Base-by-base conservation (phyloP, 1,140 invertebrate species). In the Aphaenogaster floridana region DNA sequence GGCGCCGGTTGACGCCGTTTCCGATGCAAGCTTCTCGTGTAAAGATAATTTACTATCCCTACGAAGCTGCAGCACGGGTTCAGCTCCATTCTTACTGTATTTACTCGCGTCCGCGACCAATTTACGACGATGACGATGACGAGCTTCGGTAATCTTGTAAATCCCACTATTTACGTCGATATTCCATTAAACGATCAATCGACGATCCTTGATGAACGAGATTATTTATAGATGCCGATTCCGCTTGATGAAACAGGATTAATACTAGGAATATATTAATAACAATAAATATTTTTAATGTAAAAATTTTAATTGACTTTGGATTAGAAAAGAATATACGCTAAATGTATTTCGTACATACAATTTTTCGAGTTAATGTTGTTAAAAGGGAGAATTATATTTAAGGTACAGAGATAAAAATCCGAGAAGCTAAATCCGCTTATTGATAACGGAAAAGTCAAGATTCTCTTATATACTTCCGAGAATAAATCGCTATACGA, bases 1-100 rank as follows among this genome's bases (percentile, higher is more conserved):
- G 66, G 59, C 48, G 59, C 52, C 71, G 78, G 39, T 68, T 79
- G 68, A 52, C 84, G 83, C 85, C 89, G 88, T 85, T 89, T 92
- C 77, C 90, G 77, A 48, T 83, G 85, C 74, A 92, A 86, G 71
- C 88, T 93, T 77, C 79, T 91, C 61, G 87, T 89, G 81, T 89
- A 89, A 54, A 93, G 74, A 83, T 90, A 93, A 88, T 92, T 91
- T 77, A 92, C 86, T 68, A 92, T 89, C 36, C 86, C 88, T 39
- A 76, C 80, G 64, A 93, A 88, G 68, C 87, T 88, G 86, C 86
- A 91, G 83, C 90, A 89, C 80, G 81, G 76, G 83, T 88, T 88
- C 57, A 78, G 21, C 42, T 91, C 78, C 87, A 92, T 92, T 50
- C 28, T n/a, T 39, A 28, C 11, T 34, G 13, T 86, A 86, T 45